These are phyloP conservation scores for Alligator sinensis DNA, from an alignment of 2,113 vertebrate genomes.

Conservation along the genomic window DNA sequence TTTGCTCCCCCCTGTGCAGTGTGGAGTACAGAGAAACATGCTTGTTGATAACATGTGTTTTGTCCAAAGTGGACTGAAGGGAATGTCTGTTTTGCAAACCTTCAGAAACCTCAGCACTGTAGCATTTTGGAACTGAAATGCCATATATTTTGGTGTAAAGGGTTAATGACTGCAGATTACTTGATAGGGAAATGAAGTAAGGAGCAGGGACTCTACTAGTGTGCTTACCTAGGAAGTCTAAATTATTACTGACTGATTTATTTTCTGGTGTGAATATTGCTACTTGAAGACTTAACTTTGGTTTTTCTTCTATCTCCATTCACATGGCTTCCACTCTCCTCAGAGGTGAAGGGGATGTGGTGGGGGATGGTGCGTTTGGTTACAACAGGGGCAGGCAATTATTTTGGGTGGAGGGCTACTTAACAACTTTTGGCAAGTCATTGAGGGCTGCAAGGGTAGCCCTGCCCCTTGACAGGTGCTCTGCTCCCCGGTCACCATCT, in stretches of 20 bases:
- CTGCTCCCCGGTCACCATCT: no score
- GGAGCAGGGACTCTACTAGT: neutral
- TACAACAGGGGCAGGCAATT: no score
- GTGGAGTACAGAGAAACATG: neutral
- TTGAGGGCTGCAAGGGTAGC: no score
- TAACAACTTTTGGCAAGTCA: no score
- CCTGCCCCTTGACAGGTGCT: no score
- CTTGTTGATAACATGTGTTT: neutral
- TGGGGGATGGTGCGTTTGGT: no score
- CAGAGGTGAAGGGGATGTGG: neutral
- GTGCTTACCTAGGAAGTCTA: neutral
- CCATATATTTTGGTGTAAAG: neutral
- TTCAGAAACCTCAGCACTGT: neutral
- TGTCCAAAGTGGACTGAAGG: neutral
- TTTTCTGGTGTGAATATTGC: neutral
- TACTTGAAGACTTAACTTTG: neutral
- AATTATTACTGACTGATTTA: neutral
- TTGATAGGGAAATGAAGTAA: neutral
- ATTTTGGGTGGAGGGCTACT: no score
- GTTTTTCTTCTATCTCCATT: neutral
- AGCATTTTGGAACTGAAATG: neutral
- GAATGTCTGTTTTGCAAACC: neutral
- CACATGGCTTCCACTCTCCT: neutral
- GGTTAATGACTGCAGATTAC: neutral
- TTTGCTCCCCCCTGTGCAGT: fast-evolving